These are phyloP conservation scores for Chiridota heheva DNA, from an alignment of 35 echinoderm and acorn worm species.

Conservation along the genomic window DNA sequence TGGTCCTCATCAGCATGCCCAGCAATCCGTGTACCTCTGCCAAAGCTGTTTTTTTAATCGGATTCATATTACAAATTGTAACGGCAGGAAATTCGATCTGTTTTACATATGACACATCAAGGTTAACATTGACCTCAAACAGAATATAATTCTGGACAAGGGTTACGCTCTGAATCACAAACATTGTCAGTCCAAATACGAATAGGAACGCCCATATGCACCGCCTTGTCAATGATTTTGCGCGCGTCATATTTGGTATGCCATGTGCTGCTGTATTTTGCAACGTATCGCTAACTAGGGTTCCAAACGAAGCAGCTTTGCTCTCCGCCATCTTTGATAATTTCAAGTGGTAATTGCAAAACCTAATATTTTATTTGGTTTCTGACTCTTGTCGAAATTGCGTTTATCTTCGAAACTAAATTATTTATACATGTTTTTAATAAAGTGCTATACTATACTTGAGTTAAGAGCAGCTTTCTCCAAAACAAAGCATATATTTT, in stretches of 20 bases:
- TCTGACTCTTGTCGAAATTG: too few species aligned
- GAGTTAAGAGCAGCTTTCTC: too few species aligned
- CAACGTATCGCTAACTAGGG: constrained; percentile 32
- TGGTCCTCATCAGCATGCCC: too few species aligned
- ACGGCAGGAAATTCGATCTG: constrained; percentile 65
- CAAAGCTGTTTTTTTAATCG: constrained; percentile 21
- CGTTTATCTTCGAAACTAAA: too few species aligned
- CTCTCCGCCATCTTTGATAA: neutral
- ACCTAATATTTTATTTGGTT: too few species aligned
- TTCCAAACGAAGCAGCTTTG: constrained; percentile 18
- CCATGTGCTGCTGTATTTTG: constrained; percentile 69
- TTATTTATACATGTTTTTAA: too few species aligned
- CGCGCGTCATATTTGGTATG: constrained; percentile 73
- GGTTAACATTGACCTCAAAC: constrained; percentile 56
- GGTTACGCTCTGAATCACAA: constrained; percentile 13
- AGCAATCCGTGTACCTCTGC: neutral
- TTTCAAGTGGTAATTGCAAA: too few species aligned
- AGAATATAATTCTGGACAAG: constrained; percentile 36
- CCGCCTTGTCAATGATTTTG: constrained; percentile 29
- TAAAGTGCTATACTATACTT: too few species aligned
- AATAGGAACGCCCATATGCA: constrained; percentile 63
- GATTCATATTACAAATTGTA: constrained; percentile 88
- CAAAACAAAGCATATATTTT: too few species aligned
- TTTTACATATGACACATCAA: constrained; percentile 30
- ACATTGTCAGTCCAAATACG: constrained; percentile 37